Percentiles rank a stretch among this genome's conserved stretches.
phyloP scores from a whole-genome alignment of 1,140 invertebrate species.

The Drosophila persimilis region DNA sequence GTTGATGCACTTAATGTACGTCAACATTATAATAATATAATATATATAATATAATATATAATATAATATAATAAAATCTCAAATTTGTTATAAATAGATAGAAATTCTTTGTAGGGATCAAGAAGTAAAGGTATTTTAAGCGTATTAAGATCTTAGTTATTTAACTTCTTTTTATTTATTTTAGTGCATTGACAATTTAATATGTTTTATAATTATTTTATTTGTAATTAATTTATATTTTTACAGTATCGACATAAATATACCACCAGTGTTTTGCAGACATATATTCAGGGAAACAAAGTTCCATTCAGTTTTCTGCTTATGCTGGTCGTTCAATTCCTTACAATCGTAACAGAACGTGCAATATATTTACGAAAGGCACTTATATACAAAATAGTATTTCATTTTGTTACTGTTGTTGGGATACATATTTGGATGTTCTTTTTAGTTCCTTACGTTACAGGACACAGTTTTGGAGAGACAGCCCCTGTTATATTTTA shows the following conservation, averaged over 20 bases:
- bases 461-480: constrained; percentile 93
- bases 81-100: too few relatives aligned
- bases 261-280: constrained; percentile 87
- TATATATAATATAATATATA: too few relatives aligned
- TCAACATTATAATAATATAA: too few relatives aligned
- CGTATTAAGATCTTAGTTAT: too few relatives aligned
- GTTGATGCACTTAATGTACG: too few relatives aligned
- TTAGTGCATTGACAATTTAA: too few relatives aligned
- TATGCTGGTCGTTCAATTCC: constrained; percentile 96
- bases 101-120: too few relatives aligned
- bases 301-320: constrained; percentile 97
- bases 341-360: constrained; percentile 96
- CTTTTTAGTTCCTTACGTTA: constrained; percentile 95
- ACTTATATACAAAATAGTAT: constrained; percentile 95
- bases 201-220: constrained; percentile 5
- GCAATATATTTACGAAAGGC: constrained; percentile 97
- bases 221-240: constrained; percentile 46
- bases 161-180: too few relatives aligned
- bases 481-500: constrained; percentile 97
- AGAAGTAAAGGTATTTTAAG: too few relatives aligned
- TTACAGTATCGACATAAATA: constrained; percentile 90
- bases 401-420: constrained; percentile 94
- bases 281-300: constrained; percentile 95
- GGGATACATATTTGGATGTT: constrained; percentile 99
- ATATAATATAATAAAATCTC: too few relatives aligned